phyloP scores from a whole-genome alignment of 2,797 vertebrate genomes.

The Gymnodraco acuticeps region DNA sequence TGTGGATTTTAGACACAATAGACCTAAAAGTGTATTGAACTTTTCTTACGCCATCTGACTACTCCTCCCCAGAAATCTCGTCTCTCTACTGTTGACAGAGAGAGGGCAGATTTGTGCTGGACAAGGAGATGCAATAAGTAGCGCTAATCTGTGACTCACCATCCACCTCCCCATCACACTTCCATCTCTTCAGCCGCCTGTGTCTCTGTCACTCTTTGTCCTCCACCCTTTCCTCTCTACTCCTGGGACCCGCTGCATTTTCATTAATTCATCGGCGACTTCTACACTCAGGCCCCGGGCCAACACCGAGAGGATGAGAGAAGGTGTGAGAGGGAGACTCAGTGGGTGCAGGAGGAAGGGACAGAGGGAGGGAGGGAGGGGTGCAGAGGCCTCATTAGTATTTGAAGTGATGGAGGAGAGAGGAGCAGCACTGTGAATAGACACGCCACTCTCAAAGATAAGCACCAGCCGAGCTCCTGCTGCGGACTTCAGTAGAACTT shows the following conservation, averaged over 20 bases:
- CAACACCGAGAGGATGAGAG: slow-evolving; percentile 25
- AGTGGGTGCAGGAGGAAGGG: slow-evolving; percentile 16
- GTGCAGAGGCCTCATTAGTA: slow-evolving; percentile 63
- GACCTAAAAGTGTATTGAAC: background rate
- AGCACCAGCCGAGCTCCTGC: slow-evolving; percentile 38
- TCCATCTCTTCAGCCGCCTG: slow-evolving; percentile 13
- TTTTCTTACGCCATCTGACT: background rate
- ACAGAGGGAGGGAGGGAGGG: background rate
- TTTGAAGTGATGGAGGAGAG: slow-evolving; percentile 66
- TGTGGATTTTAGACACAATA: background rate
- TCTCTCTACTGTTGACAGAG: slow-evolving; percentile 23
- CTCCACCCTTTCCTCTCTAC: slow-evolving; percentile 26
- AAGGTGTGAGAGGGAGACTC: slow-evolving; percentile 32
- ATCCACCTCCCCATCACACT: slow-evolving; percentile 52
- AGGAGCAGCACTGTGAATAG: slow-evolving; percentile 72
- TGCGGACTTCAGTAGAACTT: slow-evolving; percentile 49
- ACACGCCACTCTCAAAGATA: slow-evolving; percentile 46
- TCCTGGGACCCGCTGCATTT: slow-evolving; percentile 54
- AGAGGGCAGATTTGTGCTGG: slow-evolving; percentile 51
- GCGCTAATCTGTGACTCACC: slow-evolving; percentile 69
- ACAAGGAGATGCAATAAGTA: slow-evolving; percentile 61
- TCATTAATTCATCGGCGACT: slow-evolving; percentile 60
- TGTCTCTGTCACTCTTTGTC: slow-evolving; percentile 41
- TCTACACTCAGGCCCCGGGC: slow-evolving; percentile 40
- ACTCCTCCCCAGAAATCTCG: background rate